phyloP scores from a whole-genome alignment of 2,797 vertebrate species.

The Gymnothorax javanicus region DNA sequence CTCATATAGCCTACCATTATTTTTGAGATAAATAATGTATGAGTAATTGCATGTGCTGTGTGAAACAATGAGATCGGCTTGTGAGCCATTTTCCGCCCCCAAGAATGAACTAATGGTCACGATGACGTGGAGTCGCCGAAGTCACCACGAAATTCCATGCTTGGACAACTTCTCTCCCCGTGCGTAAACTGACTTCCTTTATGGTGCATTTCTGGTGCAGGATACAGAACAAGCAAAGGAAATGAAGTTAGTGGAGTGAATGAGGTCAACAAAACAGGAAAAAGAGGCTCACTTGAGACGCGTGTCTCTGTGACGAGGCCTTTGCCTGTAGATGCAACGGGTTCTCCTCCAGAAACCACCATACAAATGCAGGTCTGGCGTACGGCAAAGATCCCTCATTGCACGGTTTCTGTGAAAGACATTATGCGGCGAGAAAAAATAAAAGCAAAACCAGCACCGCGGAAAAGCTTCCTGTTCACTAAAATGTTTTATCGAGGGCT shows the following conservation, averaged over 20 bases:
- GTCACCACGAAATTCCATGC: conserved; percentile 54
- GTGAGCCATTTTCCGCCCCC: background rate
- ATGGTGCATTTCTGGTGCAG: conserved; percentile 50
- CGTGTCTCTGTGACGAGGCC: conserved; percentile 50
- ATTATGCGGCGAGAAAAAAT: conserved; percentile 39
- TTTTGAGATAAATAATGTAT: background rate
- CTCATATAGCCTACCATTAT: background rate
- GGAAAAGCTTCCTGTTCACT: background rate
- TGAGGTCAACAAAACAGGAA: conserved; percentile 72
- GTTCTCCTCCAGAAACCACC: background rate
- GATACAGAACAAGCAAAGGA: conserved; percentile 67
- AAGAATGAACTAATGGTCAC: conserved; percentile 45
- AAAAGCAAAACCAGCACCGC: conserved; percentile 25
- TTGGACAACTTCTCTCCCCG: conserved; percentile 60
- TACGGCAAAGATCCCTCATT: background rate
- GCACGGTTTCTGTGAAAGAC: background rate
- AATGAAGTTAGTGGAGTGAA: conserved; percentile 79
- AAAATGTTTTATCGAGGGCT: background rate
- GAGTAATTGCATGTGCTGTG: background rate
- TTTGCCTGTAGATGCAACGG: conserved; percentile 42
- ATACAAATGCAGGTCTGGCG: conserved; percentile 12
- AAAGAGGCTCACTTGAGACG: conserved; percentile 57
- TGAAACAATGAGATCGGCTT: background rate
- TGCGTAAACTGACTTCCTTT: conserved; percentile 70
- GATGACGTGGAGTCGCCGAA: conserved; percentile 59